Conservation (phyloP, 37 sponge, comb jelly and placozoan genomes). For the Chondrosia reniformis region DNA sequence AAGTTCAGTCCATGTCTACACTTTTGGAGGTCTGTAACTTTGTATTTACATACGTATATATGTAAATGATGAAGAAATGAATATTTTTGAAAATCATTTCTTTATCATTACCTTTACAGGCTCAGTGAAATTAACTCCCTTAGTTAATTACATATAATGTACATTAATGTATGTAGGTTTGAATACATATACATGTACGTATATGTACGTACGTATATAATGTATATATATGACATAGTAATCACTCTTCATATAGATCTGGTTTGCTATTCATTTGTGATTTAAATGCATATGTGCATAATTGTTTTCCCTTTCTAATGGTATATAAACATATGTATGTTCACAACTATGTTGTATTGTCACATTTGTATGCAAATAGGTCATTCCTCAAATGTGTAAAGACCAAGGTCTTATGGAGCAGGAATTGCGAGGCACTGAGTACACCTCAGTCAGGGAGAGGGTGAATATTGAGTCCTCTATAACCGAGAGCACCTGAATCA, state of each 20-base stretch:
- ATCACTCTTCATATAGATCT: not conserved
- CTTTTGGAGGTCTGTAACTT: constrained; percentile 6
- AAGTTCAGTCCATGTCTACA: not conserved
- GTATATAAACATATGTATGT: not conserved
- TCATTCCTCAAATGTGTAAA: not conserved
- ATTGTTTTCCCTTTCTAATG: not conserved
- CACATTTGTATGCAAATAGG: not conserved
- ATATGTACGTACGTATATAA: not conserved
- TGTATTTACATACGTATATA: not conserved
- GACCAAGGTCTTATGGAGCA: constrained; percentile 1
- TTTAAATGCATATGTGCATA: not conserved
- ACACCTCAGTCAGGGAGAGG: not conserved
- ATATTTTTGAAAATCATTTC: too few relatives aligned
- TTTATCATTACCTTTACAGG: too few relatives aligned
- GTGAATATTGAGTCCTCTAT: constrained; percentile 11
- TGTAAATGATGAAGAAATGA: too few relatives aligned
- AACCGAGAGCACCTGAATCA: too few relatives aligned
- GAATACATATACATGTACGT: constrained; percentile 11
- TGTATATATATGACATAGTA: not conserved
- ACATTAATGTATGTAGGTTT: constrained; percentile 18
- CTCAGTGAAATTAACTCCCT: not conserved
- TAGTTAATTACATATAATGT: too few relatives aligned
- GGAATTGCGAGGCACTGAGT: constrained; percentile 1
- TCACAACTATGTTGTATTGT: not conserved
- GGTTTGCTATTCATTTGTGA: not conserved